Percentiles rank a stretch among this genome's conserved stretches.
These are phyloP conservation scores for human DNA, from an alignment of 2,113 vertebrate species.

Conservation along the genomic window GRCh38 chr22:46489501-46490000, in stretches of 20 bases:
- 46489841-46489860: fast-evolving
- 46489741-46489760: fast-evolving
- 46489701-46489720: no score
- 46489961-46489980: fast-evolving
- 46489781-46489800: no score
- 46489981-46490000: background rate
- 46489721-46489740: no score
- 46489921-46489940: background rate
- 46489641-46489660: no score
- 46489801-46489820: fast-evolving
- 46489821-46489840: no score
- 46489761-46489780: no score
- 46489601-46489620: background rate
- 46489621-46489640: no score
- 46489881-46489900: no score
- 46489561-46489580: background rate
- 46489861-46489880: no score
- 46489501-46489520: fast-evolving
- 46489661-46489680: no score
- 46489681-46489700: fast-evolving
- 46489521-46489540: fast-evolving
- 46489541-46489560: fast-evolving
- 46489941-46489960: background rate
- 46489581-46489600: no score
- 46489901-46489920: fast-evolving